phyloP scores from a whole-genome alignment of 1,140 invertebrate species.

The Linepithema humile region DNA sequence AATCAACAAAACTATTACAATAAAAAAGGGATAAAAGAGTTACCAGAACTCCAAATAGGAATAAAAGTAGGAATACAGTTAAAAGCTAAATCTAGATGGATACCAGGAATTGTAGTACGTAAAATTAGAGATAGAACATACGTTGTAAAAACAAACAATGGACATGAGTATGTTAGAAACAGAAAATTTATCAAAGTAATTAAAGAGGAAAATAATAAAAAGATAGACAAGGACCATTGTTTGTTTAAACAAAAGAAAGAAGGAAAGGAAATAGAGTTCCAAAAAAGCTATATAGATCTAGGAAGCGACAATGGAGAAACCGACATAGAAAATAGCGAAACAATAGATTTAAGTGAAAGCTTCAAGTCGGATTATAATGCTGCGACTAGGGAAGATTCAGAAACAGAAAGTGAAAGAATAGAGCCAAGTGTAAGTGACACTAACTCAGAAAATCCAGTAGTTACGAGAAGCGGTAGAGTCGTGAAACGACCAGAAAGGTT shows the following conservation, averaged over 20 bases:
- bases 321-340: no score
- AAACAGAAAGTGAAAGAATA: not conserved
- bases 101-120: not conserved
- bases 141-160: no score
- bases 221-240: not conserved
- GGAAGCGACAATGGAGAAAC: not conserved
- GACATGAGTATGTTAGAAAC: not conserved
- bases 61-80: not conserved
- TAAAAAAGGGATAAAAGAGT: not conserved
- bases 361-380: no score
- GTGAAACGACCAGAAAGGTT: not conserved
- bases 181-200: not conserved
- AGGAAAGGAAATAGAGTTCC: not conserved
- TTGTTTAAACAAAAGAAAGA: not conserved
- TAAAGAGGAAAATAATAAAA: not conserved
- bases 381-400: not conserved
- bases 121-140: not conserved
- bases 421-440: no score
- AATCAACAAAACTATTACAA: not conserved
- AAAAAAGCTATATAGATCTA: not conserved
- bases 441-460: not conserved
- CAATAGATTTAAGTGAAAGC: no score
- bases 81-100: not conserved
- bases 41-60: not conserved
- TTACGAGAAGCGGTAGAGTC: not conserved